Conservation (phyloP, 2,888 invertebrate genomes). For the Megastigmus dorsalis region DNA sequence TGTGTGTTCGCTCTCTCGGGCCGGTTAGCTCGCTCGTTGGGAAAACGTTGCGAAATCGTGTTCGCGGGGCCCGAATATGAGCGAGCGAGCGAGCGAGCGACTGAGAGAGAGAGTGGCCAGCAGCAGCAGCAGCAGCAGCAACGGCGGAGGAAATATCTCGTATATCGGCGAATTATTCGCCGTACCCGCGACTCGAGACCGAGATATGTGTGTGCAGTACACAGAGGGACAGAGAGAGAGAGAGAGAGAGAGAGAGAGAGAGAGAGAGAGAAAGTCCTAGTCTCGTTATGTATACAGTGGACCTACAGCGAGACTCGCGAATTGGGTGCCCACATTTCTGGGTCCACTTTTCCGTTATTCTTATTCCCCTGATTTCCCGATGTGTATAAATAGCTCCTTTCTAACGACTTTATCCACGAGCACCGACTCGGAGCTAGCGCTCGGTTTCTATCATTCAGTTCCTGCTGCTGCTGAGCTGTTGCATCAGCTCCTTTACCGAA, state of each 20-base stretch:
- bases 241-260: constrained; percentile 2
- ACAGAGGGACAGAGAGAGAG: not conserved
- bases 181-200: too few species aligned
- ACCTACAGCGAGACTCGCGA: not conserved
- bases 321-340: not conserved
- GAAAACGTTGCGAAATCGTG: not conserved
- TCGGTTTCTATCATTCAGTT: too few species aligned
- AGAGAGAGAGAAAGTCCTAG: not conserved
- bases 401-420: not conserved
- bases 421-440: too few species aligned
- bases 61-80: too few species aligned
- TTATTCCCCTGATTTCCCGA: not conserved
- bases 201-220: too few species aligned
- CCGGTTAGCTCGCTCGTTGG: constrained; percentile 38
- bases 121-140: too few species aligned
- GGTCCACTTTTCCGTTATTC: too few species aligned
- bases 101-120: not conserved
- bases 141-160: too few species aligned
- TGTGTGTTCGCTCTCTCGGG: constrained; percentile 33
- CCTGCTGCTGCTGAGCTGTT: too few species aligned
- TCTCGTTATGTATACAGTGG: not conserved
- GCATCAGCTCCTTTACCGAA: too few species aligned
- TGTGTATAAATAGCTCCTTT: not conserved
- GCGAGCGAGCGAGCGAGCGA: not conserved
- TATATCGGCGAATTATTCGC: too few species aligned